Evolutionary conservation across 2,797 vertebrate species (phyloP).

Genomic region (Mormyrus hasselquistii): DNA sequence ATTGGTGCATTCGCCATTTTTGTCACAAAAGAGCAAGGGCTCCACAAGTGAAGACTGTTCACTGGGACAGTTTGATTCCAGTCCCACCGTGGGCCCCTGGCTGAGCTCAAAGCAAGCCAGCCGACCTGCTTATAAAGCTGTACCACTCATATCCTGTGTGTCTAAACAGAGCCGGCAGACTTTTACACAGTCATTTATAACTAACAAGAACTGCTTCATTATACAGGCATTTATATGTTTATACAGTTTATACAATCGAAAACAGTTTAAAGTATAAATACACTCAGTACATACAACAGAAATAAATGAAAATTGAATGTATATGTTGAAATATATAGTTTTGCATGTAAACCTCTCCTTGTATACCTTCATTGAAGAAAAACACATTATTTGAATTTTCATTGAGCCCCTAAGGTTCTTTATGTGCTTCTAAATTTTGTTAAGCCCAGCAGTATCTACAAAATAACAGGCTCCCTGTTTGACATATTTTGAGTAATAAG

Average conservation of each 20-base stretch:
- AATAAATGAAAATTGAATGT: not conserved
- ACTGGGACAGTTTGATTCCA: slow-evolving; percentile 15
- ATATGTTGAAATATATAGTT: not conserved
- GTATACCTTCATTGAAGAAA: not conserved
- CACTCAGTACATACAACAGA: not conserved
- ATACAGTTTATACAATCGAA: not conserved
- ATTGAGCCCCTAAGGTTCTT: slow-evolving; percentile 11
- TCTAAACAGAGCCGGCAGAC: not conserved
- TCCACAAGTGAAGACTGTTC: not conserved
- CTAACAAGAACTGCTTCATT: not conserved
- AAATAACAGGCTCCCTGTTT: not conserved
- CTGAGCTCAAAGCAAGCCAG: slow-evolving; percentile 18
- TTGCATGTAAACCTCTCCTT: not conserved
- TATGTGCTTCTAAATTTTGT: not conserved
- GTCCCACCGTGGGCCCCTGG: slow-evolving; percentile 20
- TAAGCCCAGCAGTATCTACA: not conserved
- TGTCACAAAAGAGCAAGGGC: not conserved
- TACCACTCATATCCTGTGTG: not conserved
- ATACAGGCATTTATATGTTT: not conserved
- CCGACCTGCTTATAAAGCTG: slow-evolving; percentile 17
- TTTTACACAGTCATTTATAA: not conserved
- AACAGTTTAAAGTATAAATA: not conserved
- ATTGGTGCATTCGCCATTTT: not conserved
- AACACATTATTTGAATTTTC: not conserved
- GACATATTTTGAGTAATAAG: not conserved